phyloP scores from a whole-genome alignment of 2,888 invertebrate genomes.

The Xanthostigma xanthostigma region DNA sequence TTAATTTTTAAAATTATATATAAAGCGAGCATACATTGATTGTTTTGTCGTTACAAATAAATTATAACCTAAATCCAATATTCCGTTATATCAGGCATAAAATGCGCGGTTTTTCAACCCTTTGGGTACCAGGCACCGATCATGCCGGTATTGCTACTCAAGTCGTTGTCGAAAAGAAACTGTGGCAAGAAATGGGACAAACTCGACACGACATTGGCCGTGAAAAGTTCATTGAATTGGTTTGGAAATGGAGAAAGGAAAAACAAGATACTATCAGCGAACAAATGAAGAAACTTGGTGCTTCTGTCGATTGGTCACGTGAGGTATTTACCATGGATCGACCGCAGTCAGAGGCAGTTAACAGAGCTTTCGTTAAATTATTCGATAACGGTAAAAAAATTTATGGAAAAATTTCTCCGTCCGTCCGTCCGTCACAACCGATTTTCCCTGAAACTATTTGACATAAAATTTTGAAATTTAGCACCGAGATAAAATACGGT shows the following conservation, averaged over 20 bases:
- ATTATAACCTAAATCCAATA: background rate
- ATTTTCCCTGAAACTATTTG: no score
- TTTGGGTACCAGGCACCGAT: constrained; percentile 98
- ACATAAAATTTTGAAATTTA: no score
- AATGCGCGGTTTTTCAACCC: constrained; percentile 82
- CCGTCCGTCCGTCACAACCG: no score
- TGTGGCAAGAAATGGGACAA: constrained; percentile 75
- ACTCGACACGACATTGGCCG: constrained; percentile 91
- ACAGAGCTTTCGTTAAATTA: constrained; percentile 13
- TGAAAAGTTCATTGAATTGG: constrained; percentile 78
- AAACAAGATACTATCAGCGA: constrained; percentile 27
- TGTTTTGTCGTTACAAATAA: no score
- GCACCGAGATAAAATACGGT: no score
- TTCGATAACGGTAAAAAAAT: no score
- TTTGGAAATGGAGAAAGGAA: constrained; percentile 93
- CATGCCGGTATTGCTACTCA: constrained; percentile 99
- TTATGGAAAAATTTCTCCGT: no score
- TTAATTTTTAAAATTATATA: background rate
- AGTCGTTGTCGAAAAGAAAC: constrained; percentile 92
- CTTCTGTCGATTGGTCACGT: constrained; percentile 89
- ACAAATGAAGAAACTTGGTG: constrained; percentile 77
- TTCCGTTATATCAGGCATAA: constrained; percentile 45
- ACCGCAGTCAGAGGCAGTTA: constrained; percentile 39
- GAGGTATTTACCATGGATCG: constrained; percentile 96
- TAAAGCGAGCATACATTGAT: background rate